phyloP scores from a whole-genome alignment of 2,113 vertebrate species.

The Notiomystis cincta region DNA sequence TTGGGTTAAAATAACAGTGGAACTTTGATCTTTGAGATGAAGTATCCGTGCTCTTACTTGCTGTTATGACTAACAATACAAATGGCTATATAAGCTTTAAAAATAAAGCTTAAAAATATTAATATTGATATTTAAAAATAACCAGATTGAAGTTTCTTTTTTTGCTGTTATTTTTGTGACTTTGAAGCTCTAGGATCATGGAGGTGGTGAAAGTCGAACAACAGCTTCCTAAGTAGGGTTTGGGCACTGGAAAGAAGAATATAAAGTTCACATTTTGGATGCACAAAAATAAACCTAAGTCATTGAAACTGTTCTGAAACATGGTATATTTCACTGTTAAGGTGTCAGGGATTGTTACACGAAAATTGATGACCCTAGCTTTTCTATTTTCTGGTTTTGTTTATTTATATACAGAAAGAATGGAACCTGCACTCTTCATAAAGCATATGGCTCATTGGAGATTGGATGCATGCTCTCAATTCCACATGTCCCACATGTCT shows the following conservation, averaged over 20 bases:
- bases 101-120: not conserved
- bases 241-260: not conserved
- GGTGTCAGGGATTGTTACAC: not conserved
- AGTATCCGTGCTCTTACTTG: not conserved
- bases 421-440: not conserved
- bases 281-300: not conserved
- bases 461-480: not conserved
- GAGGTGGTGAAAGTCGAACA: not conserved
- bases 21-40: not conserved
- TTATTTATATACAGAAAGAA: not conserved
- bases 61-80: not conserved
- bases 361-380: not conserved
- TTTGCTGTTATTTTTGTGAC: not conserved
- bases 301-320: not conserved
- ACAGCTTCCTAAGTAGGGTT: not conserved
- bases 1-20: not conserved
- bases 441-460: not conserved
- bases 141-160: not conserved
- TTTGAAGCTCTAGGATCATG: not conserved
- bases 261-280: not conserved
- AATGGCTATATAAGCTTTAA: not conserved
- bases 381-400: not conserved
- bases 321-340: not conserved
- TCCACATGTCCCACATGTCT: not conserved
- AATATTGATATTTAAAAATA: not conserved